These are phyloP conservation scores for Anas platyrhynchos DNA, from an alignment of 2,113 vertebrate genomes.

Conservation along the genomic window DNA sequence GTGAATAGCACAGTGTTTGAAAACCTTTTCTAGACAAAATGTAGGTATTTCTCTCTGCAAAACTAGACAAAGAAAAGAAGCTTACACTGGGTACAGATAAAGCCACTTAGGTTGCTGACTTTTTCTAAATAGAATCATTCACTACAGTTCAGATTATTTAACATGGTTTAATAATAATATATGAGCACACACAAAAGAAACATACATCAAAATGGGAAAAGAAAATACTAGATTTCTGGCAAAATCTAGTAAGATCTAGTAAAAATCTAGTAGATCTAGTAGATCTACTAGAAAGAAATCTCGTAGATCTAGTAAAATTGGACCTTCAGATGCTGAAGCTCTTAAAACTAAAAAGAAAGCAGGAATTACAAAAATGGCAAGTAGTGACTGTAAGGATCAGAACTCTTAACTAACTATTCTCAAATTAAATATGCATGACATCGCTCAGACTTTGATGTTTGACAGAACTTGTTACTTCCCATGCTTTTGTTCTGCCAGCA, in stretches of 20 bases:
- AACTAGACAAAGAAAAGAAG: slow-evolving; percentile 16
- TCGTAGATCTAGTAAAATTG: background rate
- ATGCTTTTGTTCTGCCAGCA: background rate
- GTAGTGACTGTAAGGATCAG: background rate
- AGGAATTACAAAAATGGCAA: background rate
- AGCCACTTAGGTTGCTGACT: background rate
- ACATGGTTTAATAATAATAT: background rate
- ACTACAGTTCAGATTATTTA: background rate
- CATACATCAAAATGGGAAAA: background rate
- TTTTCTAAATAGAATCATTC: background rate
- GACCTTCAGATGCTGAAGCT: background rate
- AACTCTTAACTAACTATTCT: background rate
- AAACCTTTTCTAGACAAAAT: slow-evolving; percentile 7
- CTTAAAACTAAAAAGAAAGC: background rate
- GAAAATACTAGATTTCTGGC: background rate
- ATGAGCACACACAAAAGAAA: background rate
- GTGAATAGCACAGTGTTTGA: background rate
- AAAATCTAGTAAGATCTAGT: no score
- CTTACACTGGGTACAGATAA: slow-evolving; percentile 20
- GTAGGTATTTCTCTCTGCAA: background rate
- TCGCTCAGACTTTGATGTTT: background rate
- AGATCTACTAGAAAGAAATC: no score
- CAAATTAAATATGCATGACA: background rate
- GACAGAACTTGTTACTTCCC: background rate
- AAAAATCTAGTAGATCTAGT: no score